Conservation (phyloP, 2,113 vertebrate species). For the Gadus macrocephalus region DNA sequence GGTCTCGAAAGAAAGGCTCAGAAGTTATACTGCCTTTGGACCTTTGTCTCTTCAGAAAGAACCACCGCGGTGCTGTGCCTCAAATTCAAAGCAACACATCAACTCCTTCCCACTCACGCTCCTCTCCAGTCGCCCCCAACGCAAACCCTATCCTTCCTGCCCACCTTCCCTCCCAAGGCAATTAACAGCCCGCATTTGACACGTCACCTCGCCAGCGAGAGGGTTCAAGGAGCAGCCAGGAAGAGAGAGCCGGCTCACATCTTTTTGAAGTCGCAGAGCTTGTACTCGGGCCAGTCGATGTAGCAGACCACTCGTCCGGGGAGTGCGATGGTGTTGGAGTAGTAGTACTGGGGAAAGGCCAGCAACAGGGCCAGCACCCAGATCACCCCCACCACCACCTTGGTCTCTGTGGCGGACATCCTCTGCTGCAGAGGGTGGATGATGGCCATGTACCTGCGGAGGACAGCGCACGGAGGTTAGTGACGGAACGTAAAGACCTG, state of each 20-base stretch:
- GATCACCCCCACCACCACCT: constrained; percentile 84
- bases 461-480: not conserved
- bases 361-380: constrained; percentile 90
- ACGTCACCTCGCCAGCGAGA: too few species aligned
- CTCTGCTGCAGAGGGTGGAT: constrained; percentile 92
- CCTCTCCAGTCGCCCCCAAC: not conserved
- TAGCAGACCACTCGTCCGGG: constrained; percentile 82
- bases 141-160: not conserved
- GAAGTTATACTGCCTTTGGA: too few species aligned
- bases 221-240: not conserved
- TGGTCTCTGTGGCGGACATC: constrained; percentile 88
- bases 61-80: too few species aligned
- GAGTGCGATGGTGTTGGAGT: constrained; percentile 74
- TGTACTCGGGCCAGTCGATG: constrained; percentile 87
- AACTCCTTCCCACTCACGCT: not conserved
- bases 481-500: too few species aligned
- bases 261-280: constrained; percentile 71
- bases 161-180: too few species aligned
- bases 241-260: constrained; percentile 74
- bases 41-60: too few species aligned
- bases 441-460: constrained; percentile 92
- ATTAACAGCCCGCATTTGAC: too few species aligned
- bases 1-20: too few species aligned
- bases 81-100: not conserved
- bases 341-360: constrained; percentile 91